These are phyloP conservation scores for Nasalis larvatus DNA, from an alignment of 2,113 vertebrate species.

Conservation along the genomic window DNA sequence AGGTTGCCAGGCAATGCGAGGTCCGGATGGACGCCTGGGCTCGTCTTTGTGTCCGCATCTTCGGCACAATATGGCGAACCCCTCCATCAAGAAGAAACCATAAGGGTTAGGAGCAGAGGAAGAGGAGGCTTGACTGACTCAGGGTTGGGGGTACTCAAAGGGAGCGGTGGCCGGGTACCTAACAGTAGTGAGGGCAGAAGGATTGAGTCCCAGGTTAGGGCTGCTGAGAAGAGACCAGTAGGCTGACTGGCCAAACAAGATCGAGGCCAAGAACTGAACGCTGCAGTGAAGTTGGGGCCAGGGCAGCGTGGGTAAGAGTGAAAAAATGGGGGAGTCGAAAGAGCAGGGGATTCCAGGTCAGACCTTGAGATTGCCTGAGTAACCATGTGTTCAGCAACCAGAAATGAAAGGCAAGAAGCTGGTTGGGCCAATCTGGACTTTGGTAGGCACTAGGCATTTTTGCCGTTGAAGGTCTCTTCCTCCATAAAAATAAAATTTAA, in stretches of 20 bases:
- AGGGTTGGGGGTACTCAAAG: not conserved
- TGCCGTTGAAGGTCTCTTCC: not conserved
- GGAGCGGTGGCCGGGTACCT: not conserved
- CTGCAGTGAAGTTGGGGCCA: not conserved
- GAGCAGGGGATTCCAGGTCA: not conserved
- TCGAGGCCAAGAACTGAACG: not conserved
- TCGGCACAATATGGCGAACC: not conserved
- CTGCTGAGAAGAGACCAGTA: accelerated
- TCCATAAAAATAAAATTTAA: not conserved
- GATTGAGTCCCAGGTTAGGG: not conserved
- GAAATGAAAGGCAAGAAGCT: not conserved
- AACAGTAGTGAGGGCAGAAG: not conserved
- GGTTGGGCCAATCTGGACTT: not conserved
- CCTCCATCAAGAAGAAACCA: not conserved
- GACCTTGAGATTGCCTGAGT: not conserved
- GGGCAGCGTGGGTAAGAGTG: not conserved
- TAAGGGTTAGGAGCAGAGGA: not conserved
- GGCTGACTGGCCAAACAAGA: not conserved
- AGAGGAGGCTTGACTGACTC: not conserved
- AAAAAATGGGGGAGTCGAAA: not conserved
- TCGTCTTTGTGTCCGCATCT: accelerated
- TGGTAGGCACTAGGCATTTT: not conserved
- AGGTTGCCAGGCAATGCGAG: not conserved
- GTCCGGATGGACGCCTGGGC: not conserved
- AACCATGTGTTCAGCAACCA: not conserved